Base-by-base conservation (phyloP, 2,888 invertebrate species). In the Hypena proboscidalis region DNA sequence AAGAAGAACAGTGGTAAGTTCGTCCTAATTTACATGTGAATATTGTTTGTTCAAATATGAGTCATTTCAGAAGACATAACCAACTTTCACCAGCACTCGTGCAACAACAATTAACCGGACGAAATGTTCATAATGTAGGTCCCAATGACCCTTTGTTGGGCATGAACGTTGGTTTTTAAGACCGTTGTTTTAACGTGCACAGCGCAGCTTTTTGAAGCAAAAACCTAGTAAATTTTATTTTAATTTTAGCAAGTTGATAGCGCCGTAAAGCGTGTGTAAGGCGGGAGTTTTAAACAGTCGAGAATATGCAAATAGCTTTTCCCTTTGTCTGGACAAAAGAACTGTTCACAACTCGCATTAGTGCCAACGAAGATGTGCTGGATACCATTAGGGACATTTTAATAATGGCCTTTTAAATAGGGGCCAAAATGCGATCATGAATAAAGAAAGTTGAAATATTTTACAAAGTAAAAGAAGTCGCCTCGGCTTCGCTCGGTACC, bases 41-140 rank as follows among this genome's bases (percentile, higher is more conserved):
- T 82, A 85, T 82, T 84, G 79, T 79, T 83, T 75, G 76, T 78
- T 74, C 74, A 80, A 81, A 81, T 80, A 83, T 83, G 85, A 85
- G 72, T 88, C 83, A 85, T 78, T 80, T 81, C 67, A 70, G 75
- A 80, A 80, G 72, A 70, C 76, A 68, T 71, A 79, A 74, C 65
- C 77, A 77, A 85, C 88, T 90, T 90, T 90, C 88, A 83, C 88
- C 82, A 62, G 56, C 61, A 66, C 66, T 77, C 79, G 80, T 85
- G 82, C 57, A 67, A 59, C 66, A 74, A 77, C 74, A 83, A 84
- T 83, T 81, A 83, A 72, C 71, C 58, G 46, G 42, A 61, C 62
- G 64, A 71, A 63, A 65, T 45, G 32, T 40, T 46, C 41, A 41
- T 36, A 62, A 37, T 54, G 64, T 58, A 58, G 41, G 55, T 49